Evolutionary conservation across 1,140 invertebrate species (phyloP), one percentile per base, ranked within the genome.

Genomic region (Eueides isabella): DNA sequence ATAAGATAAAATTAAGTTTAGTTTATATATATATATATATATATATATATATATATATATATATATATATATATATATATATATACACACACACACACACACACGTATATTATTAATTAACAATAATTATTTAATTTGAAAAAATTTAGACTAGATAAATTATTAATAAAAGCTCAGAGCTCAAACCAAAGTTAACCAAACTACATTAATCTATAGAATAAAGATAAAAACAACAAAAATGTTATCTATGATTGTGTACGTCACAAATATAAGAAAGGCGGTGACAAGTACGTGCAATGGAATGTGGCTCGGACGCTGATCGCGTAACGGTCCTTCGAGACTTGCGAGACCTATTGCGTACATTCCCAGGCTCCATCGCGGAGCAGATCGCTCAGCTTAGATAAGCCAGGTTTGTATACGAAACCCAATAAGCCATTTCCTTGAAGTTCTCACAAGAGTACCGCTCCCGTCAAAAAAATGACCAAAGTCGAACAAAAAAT

Each of bases 361-460:
- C 82, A 79, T 86, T 89, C 88, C 83, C 84, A 83, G 79, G 83
- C 83, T 73, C 79, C 61, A 76, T 69, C 75, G 69, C 72, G 61
- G 76, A 64, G 81, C 75, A 87, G 90, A 91, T 90, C 82, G 76
- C 78, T 77, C 77, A 72, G 75, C 76, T 78, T 72, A 92, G 91
- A 92, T 92, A 91, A 92, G 87, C 82, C 63, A 80, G 74, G 75
- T 79, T 87, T 84, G 84, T 86, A 84, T 86, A 88, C 86, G 85
- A 91, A 91, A 90, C 86, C 88, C 89, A 92, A 92, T 91, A 92
- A 92, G 88, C 88, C 82, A 84, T 93, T 92, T 91, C 89, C 89
- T 88, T 85, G 88, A 89, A 93, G 80, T 77, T 86, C 87, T 85
- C 87, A 88, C 90, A 91, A 85, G 84, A 85, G 85, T 82, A 86